Evolutionary conservation across 2,113 vertebrate species (phyloP).

Genomic region (Micronisus gabar): DNA sequence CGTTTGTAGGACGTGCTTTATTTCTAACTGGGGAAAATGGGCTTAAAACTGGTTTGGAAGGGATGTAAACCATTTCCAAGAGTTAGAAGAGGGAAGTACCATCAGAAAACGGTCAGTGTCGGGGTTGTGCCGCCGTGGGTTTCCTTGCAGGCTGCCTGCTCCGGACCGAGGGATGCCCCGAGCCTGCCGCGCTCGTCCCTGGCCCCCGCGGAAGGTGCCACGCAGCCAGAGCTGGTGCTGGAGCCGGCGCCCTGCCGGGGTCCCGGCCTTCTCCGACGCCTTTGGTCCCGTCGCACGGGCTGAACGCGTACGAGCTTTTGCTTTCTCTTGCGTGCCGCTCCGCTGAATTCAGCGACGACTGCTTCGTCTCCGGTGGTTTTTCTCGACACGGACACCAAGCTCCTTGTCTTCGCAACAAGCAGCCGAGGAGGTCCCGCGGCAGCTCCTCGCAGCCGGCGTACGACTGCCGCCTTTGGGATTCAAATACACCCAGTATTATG

Average conservation of each 20-base stretch:
- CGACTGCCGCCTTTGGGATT: conserved; percentile 28
- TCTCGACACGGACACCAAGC: not conserved
- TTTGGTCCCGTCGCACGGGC: rapidly evolving
- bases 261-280: not conserved
- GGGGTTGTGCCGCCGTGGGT: not conserved
- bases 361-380: not conserved
- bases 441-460: conserved; percentile 21
- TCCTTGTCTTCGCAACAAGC: not conserved
- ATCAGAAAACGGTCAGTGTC: rapidly evolving
- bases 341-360: rapidly evolving
- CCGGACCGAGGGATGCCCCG: not conserved
- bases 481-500: not conserved
- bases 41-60: no score
- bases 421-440: not conserved
- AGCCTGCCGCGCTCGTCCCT: not conserved
- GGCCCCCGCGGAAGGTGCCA: no score
- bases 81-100: not conserved
- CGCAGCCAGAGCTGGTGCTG: not conserved
- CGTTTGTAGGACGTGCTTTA: not conserved
- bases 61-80: not conserved
- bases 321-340: not conserved
- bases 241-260: rapidly evolving
- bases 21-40: not conserved
- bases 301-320: rapidly evolving
- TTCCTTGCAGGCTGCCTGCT: not conserved